Evolutionary conservation across 2,888 invertebrate species (phyloP), one percentile per base, ranked within the genome.

Genomic region (Pandemis cinnamomeana): DNA sequence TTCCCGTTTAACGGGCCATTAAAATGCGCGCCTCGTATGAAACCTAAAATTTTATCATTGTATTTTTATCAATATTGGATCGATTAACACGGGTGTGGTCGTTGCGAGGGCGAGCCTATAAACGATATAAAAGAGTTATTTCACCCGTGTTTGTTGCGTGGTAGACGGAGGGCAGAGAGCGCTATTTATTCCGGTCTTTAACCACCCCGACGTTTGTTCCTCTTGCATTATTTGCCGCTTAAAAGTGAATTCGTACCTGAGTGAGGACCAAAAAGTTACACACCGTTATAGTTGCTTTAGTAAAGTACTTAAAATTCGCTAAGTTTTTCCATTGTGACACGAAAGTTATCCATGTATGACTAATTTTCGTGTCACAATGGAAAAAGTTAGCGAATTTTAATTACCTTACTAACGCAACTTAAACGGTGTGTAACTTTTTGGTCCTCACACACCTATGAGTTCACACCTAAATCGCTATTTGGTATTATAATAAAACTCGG

Each of bases 81-180:
- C 73, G 64, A 73, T 73, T 73, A 73, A 73, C 64, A 27, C 51
- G 58, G 60, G 73, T 27, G 60, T 60, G 42, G 51, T 69, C 69
- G 69, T 70, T 64, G 67, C 36, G 62, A 55, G 20, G 67, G 62
- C 41, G 67, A 20, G 51, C 36, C 58, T 60, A 69, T 69, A 70
- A 69, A 73, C 51, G 67, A 71, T 74, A 51, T 67, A 44, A 51
- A 8, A 61, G 8, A 44, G 66, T 53, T 73, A 60, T 69, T 69
- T 68, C 44, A 27, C 64, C 46, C 48, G 64, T 15, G 63, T 53
- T 58, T 67, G 64, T 48, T 20, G 63, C 51, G 51, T 20, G 8
- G 44, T 51, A 51, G 53, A 61, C 63, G 2, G 63, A 48, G 48
- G 27, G 27, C 27, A 36, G 27, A 36, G 46, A 64, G 51, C 48